Percentiles rank a stretch among this genome's conserved stretches.
Conservation (phyloP, 2,888 invertebrate genomes). For the Lasioglossum villosulum region DNA sequence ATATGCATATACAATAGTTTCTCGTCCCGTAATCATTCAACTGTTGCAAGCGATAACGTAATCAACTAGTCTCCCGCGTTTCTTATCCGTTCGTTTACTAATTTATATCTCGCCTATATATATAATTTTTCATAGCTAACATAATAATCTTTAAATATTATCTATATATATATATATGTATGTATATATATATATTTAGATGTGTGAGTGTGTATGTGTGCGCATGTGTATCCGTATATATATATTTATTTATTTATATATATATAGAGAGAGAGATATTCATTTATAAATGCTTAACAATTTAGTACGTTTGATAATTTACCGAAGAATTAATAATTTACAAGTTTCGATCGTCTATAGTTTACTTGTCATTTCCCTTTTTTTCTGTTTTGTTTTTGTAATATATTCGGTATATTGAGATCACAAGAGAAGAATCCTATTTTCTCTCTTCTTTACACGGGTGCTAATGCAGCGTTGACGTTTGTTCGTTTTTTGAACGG, state of each 20-base stretch:
- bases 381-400: conserved; percentile 38
- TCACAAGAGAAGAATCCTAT: conserved; percentile 65
- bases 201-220: not conserved
- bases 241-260: not conserved
- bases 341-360: conserved; percentile 50
- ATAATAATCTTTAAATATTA: conserved; percentile 69
- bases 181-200: not conserved
- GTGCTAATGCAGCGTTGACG: conserved; percentile 23
- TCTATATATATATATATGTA: not conserved
- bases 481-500: conserved; percentile 36
- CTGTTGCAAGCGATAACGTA: conserved; percentile 51
- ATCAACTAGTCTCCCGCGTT: conserved; percentile 13
- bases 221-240: not conserved
- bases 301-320: conserved; percentile 67
- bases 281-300: conserved; percentile 76
- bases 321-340: conserved; percentile 62
- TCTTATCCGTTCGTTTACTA: not conserved
- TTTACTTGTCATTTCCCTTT: conserved; percentile 16
- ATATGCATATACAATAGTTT: conserved; percentile 44
- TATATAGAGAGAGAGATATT: conserved; percentile 22
- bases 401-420: conserved; percentile 66
- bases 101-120: conserved; percentile 46
- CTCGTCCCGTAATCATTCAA: conserved; percentile 51
- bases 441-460: not conserved
- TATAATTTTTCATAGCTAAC: conserved; percentile 66